Percentiles rank a stretch among this genome's conserved stretches.
Conservation (phyloP, 2,888 invertebrate species). For the Theristus sp. region DNA sequence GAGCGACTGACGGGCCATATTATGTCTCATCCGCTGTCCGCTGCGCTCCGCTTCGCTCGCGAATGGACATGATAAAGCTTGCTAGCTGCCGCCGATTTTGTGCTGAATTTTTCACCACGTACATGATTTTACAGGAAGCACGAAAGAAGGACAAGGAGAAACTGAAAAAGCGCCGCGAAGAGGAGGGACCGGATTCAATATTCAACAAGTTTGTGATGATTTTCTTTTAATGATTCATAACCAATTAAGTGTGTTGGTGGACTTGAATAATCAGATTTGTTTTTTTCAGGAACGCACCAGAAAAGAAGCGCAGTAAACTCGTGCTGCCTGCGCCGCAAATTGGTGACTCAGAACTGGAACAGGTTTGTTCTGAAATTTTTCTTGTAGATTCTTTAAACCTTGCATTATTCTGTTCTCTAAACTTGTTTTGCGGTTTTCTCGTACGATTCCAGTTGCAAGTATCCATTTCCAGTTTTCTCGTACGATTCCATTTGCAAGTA, state of each 20-base stretch:
- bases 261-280: too few relatives aligned
- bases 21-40: too few relatives aligned
- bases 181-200: conserved; percentile 57
- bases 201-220: conserved; percentile 16
- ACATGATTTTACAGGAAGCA: conserved; percentile 46
- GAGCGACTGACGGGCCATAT: too few relatives aligned
- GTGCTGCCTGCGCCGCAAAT: conserved; percentile 92
- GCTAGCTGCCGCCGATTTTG: too few relatives aligned
- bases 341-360: conserved; percentile 52
- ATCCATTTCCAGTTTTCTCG: too few relatives aligned
- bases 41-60: too few relatives aligned
- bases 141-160: conserved; percentile 85
- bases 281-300: conserved; percentile 45
- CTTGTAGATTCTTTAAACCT: neutral
- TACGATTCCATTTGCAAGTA: too few relatives aligned
- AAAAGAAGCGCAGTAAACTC: conserved; percentile 76
- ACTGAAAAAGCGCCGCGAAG: conserved; percentile 56
- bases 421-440: too few relatives aligned
- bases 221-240: neutral
- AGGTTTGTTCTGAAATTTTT: conserved; percentile 32
- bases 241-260: neutral
- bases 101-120: neutral
- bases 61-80: too few relatives aligned
- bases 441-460: too few relatives aligned
- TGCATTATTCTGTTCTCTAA: too few relatives aligned